Evolutionary conservation across 1,140 invertebrate genomes (phyloP).

Genomic region (Rhopalosiphum maidis): DNA sequence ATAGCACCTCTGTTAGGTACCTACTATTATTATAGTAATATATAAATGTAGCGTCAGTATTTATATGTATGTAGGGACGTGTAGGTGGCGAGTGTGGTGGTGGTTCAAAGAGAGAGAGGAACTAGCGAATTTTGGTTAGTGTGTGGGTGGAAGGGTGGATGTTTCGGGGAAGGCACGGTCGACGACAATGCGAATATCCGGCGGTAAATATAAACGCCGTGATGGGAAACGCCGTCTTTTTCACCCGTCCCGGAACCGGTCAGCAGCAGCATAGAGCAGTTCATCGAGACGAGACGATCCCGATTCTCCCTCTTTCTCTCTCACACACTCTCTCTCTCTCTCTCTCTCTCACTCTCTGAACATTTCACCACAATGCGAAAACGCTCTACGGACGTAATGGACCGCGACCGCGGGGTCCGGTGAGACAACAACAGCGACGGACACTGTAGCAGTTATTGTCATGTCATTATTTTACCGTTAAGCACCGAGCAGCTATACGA

Average conservation of each 20-base stretch:
- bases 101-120: not conserved
- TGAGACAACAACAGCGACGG: constrained; percentile 14
- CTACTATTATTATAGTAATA: not conserved
- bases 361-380: constrained; percentile 32
- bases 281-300: constrained; percentile 49
- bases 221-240: not conserved
- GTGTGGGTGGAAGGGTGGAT: not conserved
- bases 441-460: not conserved
- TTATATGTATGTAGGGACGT: not conserved
- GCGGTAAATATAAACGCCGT: not conserved
- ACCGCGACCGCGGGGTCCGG: constrained; percentile 33
- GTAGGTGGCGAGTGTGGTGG: not conserved
- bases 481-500: not conserved
- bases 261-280: not conserved
- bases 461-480: constrained; percentile 2
- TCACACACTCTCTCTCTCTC: not conserved
- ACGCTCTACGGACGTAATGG: constrained; percentile 29
- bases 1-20: not conserved
- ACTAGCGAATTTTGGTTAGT: not conserved
- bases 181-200: constrained; percentile 23
- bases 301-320: not conserved
- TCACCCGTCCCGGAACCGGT: constrained; percentile 24
- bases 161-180: not conserved
- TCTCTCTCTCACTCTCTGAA: not conserved
- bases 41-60: not conserved